Base-by-base conservation (phyloP, 2,888 invertebrate genomes). In the Argynnis bischoffii region DNA sequence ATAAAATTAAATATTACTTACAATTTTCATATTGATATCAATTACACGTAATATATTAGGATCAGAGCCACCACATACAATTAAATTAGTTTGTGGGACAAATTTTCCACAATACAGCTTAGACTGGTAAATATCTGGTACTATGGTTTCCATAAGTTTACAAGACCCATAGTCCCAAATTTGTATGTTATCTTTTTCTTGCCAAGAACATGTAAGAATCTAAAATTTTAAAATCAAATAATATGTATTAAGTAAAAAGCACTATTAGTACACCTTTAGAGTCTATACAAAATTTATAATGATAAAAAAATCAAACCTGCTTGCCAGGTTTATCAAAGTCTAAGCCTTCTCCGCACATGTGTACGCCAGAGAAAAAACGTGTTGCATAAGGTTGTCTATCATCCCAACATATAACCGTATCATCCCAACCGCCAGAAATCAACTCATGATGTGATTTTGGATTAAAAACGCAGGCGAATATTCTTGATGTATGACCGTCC, bases 371-470 rank as follows among this genome's bases (percentile, higher is more conserved):
- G 71, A 95, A 92, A 75, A 93, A 86, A 51, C 94, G 87, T 0
- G 94, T 88, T 1, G 95, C 93, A 74, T 93, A 93, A 0, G 95
- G 94, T 76, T 94, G 94, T 67, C 95, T 87, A 59, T 94, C 92
- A 79, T 95, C 95, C 95, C 95, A 95, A 78, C 95, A 95, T 76
- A 95, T 93, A 2, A 96, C 91, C 0, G 92, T 90, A 77, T 95
- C 89, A 75, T 95, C 95, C 95, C 95, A 95, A 11, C 95, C 95
- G 1, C 95, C 95, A 1, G 95, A 95, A 72, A 95, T 87, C 69
- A 96, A 81, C 83, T 95, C 95, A 78, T 95, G 94, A 65, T 93
- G 91, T 14, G 94, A 94, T 76, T 90, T 91, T 0, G 95, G 95
- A 79, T 95, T 94, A 79, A 95, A 95, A 55, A 93, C 93, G 21